These are phyloP conservation scores for Hydrotaea cyrtoneurina DNA, from an alignment of 2,888 invertebrate species.

Conservation along the genomic window DNA sequence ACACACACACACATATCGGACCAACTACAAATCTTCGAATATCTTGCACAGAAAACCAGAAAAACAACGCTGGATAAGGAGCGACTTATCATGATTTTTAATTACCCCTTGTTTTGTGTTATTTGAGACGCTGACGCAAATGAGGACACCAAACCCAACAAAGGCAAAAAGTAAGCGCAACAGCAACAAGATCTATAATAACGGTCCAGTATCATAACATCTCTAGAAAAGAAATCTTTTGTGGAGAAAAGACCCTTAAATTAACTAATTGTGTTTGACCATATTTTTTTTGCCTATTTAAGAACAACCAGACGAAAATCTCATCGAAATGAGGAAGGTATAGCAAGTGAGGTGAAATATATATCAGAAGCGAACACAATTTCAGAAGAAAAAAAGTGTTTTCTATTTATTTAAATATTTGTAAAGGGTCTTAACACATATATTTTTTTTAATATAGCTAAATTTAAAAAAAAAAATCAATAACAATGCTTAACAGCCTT, in stretches of 20 bases:
- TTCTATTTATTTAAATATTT: too few species aligned
- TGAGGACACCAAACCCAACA: constrained; percentile 39
- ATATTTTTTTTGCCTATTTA: constrained; percentile 53
- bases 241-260: constrained; percentile 52
- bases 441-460: too few species aligned
- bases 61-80: constrained; percentile 21
- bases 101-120: constrained; percentile 65
- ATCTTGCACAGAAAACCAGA: background rate
- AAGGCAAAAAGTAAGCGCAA: constrained; percentile 31
- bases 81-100: constrained; percentile 65
- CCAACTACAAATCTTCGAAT: constrained; percentile 57
- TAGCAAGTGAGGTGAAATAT: background rate
- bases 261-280: constrained; percentile 65
- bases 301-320: constrained; percentile 2
- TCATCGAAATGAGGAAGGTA: background rate
- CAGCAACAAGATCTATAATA: constrained; percentile 38
- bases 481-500: too few species aligned
- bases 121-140: constrained; percentile 47
- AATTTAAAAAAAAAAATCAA: too few species aligned
- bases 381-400: too few species aligned
- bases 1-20: background rate
- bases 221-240: constrained; percentile 6
- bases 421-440: too few species aligned
- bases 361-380: background rate
- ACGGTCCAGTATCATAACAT: constrained; percentile 28